Conservation (phyloP, 2,113 vertebrate genomes). For the Elanus axillaris region DNA sequence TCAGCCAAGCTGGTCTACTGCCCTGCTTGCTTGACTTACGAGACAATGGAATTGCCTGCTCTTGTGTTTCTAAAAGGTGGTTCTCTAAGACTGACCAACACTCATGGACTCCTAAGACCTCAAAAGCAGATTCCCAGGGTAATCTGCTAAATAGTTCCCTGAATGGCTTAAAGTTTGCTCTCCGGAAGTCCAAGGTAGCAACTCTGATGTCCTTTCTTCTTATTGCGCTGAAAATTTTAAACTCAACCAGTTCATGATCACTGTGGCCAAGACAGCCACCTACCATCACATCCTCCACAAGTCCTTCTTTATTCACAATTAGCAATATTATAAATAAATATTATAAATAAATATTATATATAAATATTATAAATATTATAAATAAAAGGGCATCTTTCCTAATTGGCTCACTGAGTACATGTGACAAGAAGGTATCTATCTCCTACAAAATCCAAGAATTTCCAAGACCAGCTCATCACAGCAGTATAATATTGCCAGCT, state of each 20-base stretch:
- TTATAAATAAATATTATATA: no score
- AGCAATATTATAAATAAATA: no score
- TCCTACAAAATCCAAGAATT: neutral
- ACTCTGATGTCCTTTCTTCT: neutral
- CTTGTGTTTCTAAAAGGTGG: neutral
- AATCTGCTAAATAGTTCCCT: neutral
- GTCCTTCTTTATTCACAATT: neutral
- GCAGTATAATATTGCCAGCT: neutral
- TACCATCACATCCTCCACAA: no score
- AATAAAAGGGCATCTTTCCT: no score
- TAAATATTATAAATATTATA: no score
- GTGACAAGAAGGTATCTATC: neutral
- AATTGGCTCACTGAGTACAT: neutral
- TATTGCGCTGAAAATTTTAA: neutral
- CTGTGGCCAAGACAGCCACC: neutral
- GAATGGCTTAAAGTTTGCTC: no score
- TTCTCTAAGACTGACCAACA: neutral
- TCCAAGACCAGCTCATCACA: no score
- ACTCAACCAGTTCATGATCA: no score
- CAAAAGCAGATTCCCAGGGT: neutral
- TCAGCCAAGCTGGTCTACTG: neutral
- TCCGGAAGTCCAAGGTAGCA: no score
- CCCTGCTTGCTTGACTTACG: neutral
- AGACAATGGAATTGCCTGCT: neutral
- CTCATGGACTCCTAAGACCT: neutral